phyloP scores from a whole-genome alignment of 2,888 invertebrate genomes.

The Teleogryllus oceanicus region DNA sequence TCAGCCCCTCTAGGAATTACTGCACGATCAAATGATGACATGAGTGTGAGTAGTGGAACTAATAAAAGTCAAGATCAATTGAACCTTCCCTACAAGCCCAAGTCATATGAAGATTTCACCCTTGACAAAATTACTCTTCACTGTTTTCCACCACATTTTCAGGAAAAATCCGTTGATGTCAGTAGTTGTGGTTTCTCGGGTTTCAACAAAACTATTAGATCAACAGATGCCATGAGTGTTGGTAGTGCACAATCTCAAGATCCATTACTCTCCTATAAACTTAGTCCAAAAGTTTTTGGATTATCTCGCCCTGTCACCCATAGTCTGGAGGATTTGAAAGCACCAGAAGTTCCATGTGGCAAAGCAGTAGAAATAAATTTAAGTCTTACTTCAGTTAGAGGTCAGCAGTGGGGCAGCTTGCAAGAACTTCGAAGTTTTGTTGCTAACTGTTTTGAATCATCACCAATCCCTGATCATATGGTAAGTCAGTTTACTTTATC shows the following conservation, averaged over 20 bases:
- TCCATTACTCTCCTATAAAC: conserved; percentile 50
- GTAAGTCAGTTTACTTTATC: conserved; percentile 28
- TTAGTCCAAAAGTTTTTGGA: conserved; percentile 66
- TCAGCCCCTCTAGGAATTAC: background rate
- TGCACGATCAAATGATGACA: conserved; percentile 39
- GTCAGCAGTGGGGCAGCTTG: conserved; percentile 59
- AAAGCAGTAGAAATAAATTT: conserved; percentile 24
- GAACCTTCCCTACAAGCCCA: conserved; percentile 23
- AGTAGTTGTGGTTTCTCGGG: conserved; percentile 19
- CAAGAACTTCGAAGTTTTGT: conserved; percentile 57
- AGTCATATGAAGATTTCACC: conserved; percentile 24
- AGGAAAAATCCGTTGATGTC: conserved; percentile 30
- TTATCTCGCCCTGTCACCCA: conserved; percentile 46
- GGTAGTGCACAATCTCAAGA: conserved; percentile 39
- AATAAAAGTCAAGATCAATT: conserved; percentile 38
- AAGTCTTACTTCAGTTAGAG: conserved; percentile 22
- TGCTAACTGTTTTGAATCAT: conserved; percentile 42
- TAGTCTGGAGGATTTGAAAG: conserved; percentile 49
- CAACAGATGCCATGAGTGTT: conserved; percentile 34
- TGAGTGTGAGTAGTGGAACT: conserved; percentile 41
- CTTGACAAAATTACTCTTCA: conserved; percentile 22
- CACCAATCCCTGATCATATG: conserved; percentile 30
- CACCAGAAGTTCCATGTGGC: conserved; percentile 38
- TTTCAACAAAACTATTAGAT: conserved; percentile 27
- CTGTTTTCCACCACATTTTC: conserved; percentile 30